A percentile compares a stretch with the other conserved stretches of the same genome.
Evolutionary conservation across 2,113 vertebrate species (phyloP).

Genomic region (Gnathonemus longibarbis): DNA sequence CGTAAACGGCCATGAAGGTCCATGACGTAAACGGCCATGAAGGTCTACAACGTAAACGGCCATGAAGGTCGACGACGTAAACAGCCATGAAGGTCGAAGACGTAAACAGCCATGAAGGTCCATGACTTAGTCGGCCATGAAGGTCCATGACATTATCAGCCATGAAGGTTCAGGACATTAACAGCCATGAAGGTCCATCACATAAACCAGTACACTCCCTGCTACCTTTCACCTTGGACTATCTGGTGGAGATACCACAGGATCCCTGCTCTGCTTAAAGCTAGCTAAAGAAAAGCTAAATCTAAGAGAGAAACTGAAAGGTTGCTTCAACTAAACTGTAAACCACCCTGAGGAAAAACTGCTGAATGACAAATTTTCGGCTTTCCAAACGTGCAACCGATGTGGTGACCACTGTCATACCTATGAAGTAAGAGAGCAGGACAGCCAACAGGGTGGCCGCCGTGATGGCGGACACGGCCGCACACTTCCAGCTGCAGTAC

Average conservation of each 20-base stretch:
- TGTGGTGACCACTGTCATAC: slow-evolving; percentile 48
- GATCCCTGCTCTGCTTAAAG: background rate
- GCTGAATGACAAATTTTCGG: background rate
- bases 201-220: background rate
- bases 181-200: background rate
- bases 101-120: background rate
- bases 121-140: background rate
- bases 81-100: background rate
- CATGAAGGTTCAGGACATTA: background rate
- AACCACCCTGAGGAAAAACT: background rate
- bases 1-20: background rate
- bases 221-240: background rate
- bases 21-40: background rate
- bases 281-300: background rate
- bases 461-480: slow-evolving; percentile 74
- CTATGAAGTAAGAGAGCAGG: slow-evolving; percentile 80
- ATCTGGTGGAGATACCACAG: background rate
- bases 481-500: slow-evolving; percentile 88
- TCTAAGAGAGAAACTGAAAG: background rate
- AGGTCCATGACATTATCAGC: background rate
- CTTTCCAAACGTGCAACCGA: too few species aligned
- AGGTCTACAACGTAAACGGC: accelerated
- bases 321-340: background rate
- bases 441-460: slow-evolving; percentile 75
- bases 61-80: background rate